A percentile compares a stretch with the other conserved stretches of the same genome.
These are phyloP conservation scores for Xenentodon cancila DNA, from an alignment of 2,797 vertebrate genomes.

Conservation along the genomic window DNA sequence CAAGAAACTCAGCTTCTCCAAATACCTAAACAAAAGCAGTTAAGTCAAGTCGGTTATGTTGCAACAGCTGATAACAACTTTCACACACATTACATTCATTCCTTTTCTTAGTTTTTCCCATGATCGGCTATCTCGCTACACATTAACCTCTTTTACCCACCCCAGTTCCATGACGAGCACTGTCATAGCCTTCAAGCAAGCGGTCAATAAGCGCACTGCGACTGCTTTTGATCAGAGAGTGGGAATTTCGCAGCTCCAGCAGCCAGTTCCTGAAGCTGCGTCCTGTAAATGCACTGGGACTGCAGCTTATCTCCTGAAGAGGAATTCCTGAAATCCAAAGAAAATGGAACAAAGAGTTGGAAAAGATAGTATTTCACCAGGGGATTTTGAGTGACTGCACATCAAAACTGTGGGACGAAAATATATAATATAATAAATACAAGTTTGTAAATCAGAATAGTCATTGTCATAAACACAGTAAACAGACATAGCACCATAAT, in stretches of 20 bases:
- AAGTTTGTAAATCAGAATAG: too few species aligned
- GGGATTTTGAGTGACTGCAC: background rate
- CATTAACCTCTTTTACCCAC: slow-evolving; percentile 68
- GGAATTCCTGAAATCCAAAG: slow-evolving; percentile 84
- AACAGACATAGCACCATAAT: too few species aligned
- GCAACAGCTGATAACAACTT: background rate
- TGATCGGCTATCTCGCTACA: background rate
- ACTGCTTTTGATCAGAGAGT: slow-evolving; percentile 88
- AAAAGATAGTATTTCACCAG: background rate
- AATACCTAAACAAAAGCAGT: slow-evolving; percentile 83
- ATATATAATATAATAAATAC: too few species aligned
- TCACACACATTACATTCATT: background rate
- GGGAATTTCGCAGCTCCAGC: slow-evolving; percentile 88
- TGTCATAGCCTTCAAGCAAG: slow-evolving; percentile 93
- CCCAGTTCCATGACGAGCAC: slow-evolving; percentile 92
- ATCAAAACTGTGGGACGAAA: too few species aligned
- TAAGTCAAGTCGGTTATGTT: background rate
- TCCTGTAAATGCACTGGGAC: slow-evolving; percentile 87
- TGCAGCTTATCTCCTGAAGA: slow-evolving; percentile 82
- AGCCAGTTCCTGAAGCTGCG: slow-evolving; percentile 91
- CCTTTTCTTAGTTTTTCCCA: background rate
- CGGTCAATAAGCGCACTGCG: slow-evolving; percentile 89
- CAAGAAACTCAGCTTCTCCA: slow-evolving; percentile 88
- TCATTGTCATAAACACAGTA: too few species aligned
- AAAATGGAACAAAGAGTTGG: slow-evolving; percentile 16